These are phyloP conservation scores for Cossypha polioptera DNA, from an alignment of 2,797 vertebrate genomes.

Conservation along the genomic window DNA sequence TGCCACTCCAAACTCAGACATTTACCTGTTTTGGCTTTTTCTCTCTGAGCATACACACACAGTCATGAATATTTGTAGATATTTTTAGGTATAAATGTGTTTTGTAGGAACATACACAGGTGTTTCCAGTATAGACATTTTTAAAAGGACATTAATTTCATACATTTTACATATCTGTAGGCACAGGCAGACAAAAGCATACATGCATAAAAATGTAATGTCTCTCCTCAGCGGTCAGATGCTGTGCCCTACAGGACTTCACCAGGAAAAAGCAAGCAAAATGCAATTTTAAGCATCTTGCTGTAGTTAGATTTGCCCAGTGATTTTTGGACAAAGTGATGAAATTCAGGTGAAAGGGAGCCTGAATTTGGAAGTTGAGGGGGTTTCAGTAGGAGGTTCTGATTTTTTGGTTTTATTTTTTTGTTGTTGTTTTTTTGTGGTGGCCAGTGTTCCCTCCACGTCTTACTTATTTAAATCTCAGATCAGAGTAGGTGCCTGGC, in stretches of 20 bases:
- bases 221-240: not conserved
- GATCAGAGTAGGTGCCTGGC: not conserved
- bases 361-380: not conserved
- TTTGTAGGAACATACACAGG: not conserved
- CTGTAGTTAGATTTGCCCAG: not conserved
- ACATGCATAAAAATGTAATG: not conserved
- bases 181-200: not conserved
- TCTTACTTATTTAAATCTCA: constrained; percentile 35
- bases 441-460: not conserved
- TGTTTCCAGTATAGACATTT: not conserved
- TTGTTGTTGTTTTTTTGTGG: not conserved
- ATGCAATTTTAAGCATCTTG: not conserved
- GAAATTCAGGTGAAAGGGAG: not conserved
- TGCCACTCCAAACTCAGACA: not conserved
- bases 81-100: not conserved
- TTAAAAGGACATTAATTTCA: not conserved
- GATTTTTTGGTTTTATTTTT: not conserved
- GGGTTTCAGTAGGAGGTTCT: not conserved
- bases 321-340: not conserved
- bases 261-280: not conserved
- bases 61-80: not conserved
- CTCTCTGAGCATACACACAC: not conserved
- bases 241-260: not conserved
- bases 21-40: not conserved
- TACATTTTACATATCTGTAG: not conserved